These are phyloP conservation scores for Pollenia amentaria DNA, from an alignment of 2,888 invertebrate species.

Conservation along the genomic window DNA sequence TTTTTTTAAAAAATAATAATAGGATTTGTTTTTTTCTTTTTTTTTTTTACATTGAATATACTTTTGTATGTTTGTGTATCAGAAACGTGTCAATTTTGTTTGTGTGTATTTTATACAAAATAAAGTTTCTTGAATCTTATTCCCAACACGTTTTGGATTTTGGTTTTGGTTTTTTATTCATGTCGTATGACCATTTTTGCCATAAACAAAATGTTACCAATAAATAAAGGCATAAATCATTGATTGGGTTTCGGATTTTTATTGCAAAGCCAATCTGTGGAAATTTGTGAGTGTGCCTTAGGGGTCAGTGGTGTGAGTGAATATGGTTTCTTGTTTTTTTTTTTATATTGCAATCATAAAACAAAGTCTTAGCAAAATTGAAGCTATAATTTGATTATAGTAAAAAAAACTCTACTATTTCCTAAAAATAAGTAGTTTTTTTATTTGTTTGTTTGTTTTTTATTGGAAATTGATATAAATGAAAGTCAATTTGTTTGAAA, in stretches of 20 bases:
- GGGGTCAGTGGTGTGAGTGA: background rate
- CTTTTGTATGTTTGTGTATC: background rate
- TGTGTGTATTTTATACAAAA: background rate
- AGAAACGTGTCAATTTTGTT: conserved; percentile 16
- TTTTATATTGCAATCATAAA: conserved; percentile 15
- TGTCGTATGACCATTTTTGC: conserved; percentile 40
- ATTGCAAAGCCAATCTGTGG: background rate
- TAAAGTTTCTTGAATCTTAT: conserved; percentile 13
- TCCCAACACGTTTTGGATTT: conserved; percentile 56
- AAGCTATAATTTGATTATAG: conserved; percentile 9
- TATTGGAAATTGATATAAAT: conserved; percentile 14
- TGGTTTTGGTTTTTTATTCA: conserved; percentile 49
- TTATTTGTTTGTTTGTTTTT: conserved; percentile 3
- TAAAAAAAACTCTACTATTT: background rate
- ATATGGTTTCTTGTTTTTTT: background rate
- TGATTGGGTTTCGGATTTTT: conserved; percentile 50
- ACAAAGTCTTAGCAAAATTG: conserved; percentile 7
- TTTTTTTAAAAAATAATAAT: background rate
- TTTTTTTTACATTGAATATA: background rate
- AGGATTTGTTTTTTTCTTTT: background rate
- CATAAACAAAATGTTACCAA: conserved; percentile 65
- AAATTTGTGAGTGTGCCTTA: background rate
- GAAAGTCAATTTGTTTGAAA: conserved; percentile 22
- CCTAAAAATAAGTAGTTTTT: background rate
- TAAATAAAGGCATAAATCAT: conserved; percentile 69